Evolutionary conservation across 1,140 invertebrate genomes (phyloP).

Genomic region (Oncopodura yosiiana): DNA sequence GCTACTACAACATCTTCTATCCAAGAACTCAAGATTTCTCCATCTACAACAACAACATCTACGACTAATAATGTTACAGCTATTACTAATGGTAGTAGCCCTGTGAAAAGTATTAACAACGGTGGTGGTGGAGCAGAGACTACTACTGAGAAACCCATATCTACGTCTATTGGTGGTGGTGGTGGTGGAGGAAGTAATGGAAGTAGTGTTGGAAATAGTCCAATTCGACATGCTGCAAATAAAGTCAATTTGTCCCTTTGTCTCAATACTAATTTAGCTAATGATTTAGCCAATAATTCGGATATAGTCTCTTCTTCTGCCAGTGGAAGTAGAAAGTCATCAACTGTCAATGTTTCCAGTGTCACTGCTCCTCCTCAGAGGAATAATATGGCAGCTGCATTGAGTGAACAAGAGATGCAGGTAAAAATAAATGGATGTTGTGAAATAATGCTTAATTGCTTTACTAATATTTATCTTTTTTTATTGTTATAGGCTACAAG

Average conservation of each 20-base stretch:
- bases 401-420: conserved; percentile 58
- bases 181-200: no score
- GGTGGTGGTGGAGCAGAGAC: conserved; percentile 1
- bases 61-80: no score
- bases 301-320: conserved; percentile 5
- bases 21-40: no score
- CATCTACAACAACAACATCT: no score
- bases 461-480: background rate
- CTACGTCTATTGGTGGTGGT: no score
- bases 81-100: background rate
- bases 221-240: no score
- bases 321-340: background rate
- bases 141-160: background rate
- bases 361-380: background rate
- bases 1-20: no score
- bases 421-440: conserved; percentile 44
- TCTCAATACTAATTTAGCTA: background rate
- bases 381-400: conserved; percentile 53
- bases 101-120: background rate
- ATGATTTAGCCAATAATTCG: no score
- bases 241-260: conserved; percentile 6
- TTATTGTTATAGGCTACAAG: conserved; percentile 58
- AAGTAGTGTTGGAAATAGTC: no score
- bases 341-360: background rate
- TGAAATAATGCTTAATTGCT: conserved; percentile 2